These are phyloP conservation scores for Balaeniceps rex DNA, from an alignment of 2,113 vertebrate species.

Conservation along the genomic window DNA sequence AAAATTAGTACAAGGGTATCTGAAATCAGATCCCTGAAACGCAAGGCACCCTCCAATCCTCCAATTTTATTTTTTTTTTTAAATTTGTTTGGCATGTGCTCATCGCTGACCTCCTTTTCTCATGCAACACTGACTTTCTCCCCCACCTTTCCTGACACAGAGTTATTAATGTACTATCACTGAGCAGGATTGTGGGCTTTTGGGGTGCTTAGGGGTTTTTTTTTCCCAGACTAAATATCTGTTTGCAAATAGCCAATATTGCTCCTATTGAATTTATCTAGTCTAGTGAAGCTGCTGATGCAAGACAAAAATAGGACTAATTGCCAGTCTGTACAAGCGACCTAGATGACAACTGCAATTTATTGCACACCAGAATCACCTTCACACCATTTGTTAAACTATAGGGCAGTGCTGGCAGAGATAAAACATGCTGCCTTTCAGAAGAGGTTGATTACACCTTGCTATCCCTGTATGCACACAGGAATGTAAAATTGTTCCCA, in stretches of 20 bases:
- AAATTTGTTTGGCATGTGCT: neutral
- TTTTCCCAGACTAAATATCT: neutral
- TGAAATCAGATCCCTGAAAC: neutral
- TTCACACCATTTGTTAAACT: neutral
- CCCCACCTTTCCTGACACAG: neutral
- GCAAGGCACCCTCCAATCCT: neutral
- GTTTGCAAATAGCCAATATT: neutral
- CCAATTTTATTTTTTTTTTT: neutral
- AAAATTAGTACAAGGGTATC: neutral
- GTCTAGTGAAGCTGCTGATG: neutral
- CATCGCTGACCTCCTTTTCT: neutral
- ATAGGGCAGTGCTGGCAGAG: neutral
- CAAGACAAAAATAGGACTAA: neutral
- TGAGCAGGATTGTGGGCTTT: neutral
- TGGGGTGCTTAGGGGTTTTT: too few species aligned
- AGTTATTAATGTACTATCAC: neutral
- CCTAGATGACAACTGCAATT: neutral
- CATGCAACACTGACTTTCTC: neutral
- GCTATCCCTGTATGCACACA: accelerated
- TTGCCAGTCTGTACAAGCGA: accelerated
- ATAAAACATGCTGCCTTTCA: neutral
- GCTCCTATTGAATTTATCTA: neutral
- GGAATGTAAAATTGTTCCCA: accelerated
- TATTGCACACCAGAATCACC: neutral
- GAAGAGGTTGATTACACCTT: neutral